phyloP scores from a whole-genome alignment of 2,797 vertebrate genomes.

The Hemitrygon akajei region DNA sequence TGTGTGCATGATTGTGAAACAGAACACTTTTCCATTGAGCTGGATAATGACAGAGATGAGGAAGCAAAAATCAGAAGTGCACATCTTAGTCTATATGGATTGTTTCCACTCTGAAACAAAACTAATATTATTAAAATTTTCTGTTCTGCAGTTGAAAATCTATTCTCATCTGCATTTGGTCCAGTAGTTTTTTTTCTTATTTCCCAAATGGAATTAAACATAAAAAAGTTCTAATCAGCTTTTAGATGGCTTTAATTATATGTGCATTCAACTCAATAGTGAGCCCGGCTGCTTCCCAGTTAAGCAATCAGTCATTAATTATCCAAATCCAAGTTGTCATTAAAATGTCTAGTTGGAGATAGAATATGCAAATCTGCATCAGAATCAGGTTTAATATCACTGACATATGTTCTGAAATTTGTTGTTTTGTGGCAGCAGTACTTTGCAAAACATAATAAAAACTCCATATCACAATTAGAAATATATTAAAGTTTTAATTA shows the following conservation, averaged over 20 bases:
- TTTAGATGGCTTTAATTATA: neutral
- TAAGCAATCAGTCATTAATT: constrained; percentile 33
- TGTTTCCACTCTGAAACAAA: neutral
- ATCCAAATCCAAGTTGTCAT: constrained; percentile 37
- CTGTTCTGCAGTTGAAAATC: neutral
- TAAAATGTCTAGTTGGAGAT: neutral
- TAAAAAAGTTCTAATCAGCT: neutral
- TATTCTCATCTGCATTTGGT: neutral
- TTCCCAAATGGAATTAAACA: neutral
- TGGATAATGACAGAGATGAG: neutral
- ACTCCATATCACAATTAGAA: too few species aligned
- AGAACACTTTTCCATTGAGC: neutral
- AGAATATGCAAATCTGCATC: constrained; percentile 18
- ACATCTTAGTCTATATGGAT: neutral
- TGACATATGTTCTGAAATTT: too few species aligned
- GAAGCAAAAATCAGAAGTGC: neutral
- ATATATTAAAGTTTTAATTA: too few species aligned
- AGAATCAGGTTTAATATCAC: too few species aligned
- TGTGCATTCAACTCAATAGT: neutral
- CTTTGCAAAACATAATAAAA: too few species aligned
- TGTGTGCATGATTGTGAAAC: neutral
- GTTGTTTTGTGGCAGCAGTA: too few species aligned
- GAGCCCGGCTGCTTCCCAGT: neutral
- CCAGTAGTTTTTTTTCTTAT: neutral
- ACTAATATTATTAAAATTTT: neutral